Conservation (phyloP, 1,140 invertebrate genomes). For the Trissolcus basalis region DNA sequence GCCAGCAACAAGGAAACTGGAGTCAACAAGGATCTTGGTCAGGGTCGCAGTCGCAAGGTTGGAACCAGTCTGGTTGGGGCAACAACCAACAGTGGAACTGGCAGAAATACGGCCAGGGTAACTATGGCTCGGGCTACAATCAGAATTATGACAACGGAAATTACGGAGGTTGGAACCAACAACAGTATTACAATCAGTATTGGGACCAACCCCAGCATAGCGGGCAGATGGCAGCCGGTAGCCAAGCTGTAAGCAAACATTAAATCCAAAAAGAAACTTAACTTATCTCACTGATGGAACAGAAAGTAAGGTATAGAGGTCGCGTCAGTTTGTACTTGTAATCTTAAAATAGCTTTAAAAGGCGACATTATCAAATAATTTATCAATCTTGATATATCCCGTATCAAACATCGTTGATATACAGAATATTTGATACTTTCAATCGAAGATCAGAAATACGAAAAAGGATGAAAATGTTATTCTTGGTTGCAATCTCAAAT, state of each 20-base stretch:
- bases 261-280: constrained; percentile 61
- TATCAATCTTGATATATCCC: background rate
- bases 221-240: constrained; percentile 62
- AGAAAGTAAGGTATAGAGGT: constrained; percentile 67
- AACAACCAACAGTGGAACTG: constrained; percentile 66
- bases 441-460: no score
- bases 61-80: constrained; percentile 60
- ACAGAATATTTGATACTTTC: no score
- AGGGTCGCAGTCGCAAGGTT: constrained; percentile 48
- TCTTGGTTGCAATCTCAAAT: no score
- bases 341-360: constrained; percentile 11
- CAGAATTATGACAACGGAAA: constrained; percentile 72
- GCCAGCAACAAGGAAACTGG: constrained; percentile 49
- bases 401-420: no score
- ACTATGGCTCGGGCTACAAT: constrained; percentile 64
- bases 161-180: constrained; percentile 71
- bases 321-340: constrained; percentile 43
- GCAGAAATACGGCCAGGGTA: constrained; percentile 69
- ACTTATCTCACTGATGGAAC: constrained; percentile 63
- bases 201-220: constrained; percentile 69
- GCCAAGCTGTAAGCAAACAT: constrained; percentile 72
- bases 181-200: constrained; percentile 76
- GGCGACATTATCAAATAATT: background rate
- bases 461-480: no score
- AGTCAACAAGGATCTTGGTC: constrained; percentile 61